phyloP scores from a whole-genome alignment of 2,888 invertebrate species.

The Drosophila siamana region DNA sequence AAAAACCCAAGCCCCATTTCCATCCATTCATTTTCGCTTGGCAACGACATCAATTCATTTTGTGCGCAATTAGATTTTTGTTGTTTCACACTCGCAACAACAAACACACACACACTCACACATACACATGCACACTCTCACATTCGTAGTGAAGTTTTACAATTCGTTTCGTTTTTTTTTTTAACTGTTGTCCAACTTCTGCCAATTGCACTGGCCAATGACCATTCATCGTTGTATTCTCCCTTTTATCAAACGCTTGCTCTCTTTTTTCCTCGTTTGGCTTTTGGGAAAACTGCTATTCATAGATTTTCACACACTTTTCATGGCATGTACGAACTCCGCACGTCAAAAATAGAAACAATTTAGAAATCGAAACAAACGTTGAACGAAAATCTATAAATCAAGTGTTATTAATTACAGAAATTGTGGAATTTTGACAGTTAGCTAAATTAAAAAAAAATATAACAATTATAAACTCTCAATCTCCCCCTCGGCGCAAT shows the following conservation, averaged over 20 bases:
- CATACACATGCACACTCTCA: slow-evolving; percentile 15
- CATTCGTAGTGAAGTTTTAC: slow-evolving; percentile 53
- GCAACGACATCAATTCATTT: slow-evolving; percentile 82
- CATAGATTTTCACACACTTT: slow-evolving; percentile 54
- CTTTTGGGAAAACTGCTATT: slow-evolving; percentile 41
- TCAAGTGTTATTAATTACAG: too few relatives aligned
- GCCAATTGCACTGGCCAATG: slow-evolving; percentile 64
- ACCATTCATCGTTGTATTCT: slow-evolving; percentile 38
- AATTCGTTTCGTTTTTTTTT: slow-evolving; percentile 34
- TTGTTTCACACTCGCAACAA: slow-evolving; percentile 57
- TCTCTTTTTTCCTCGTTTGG: neutral
- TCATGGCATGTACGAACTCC: slow-evolving; percentile 59
- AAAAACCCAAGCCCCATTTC: slow-evolving; percentile 19
- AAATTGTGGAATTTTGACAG: too few relatives aligned
- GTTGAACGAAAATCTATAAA: neutral
- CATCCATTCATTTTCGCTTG: slow-evolving; percentile 73
- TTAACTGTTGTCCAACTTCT: slow-evolving; percentile 68
- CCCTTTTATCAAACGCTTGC: slow-evolving; percentile 1
- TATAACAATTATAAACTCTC: too few relatives aligned
- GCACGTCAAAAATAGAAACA: slow-evolving; percentile 37
- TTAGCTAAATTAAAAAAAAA: too few relatives aligned
- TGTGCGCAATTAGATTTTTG: slow-evolving; percentile 76
- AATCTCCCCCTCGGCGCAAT: too few relatives aligned
- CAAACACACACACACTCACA: slow-evolving; percentile 17
- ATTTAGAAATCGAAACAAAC: neutral